Percentiles rank a stretch among this genome's conserved stretches.
phyloP scores from a whole-genome alignment of 2,797 vertebrate species.

The Pelochelys cantorii region DNA sequence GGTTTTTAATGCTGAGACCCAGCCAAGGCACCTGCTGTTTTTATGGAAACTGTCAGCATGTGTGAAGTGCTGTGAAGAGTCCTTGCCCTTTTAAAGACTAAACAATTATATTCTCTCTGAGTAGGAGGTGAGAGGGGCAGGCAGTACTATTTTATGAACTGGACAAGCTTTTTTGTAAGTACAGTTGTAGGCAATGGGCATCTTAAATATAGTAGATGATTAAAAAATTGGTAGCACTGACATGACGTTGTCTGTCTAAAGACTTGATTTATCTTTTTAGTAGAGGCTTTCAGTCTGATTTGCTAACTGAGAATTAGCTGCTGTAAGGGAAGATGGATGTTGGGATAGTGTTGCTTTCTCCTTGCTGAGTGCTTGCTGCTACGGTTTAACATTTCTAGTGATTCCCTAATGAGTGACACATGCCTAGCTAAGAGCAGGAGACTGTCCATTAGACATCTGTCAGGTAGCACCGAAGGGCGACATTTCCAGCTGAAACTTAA shows the following conservation, averaged over 20 bases:
- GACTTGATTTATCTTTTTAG: not conserved
- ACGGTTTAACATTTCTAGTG: not conserved
- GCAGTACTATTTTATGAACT: not conserved
- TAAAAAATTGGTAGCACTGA: not conserved
- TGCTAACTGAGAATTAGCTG: not conserved
- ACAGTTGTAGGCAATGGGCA: not conserved
- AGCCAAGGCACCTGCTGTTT: not conserved
- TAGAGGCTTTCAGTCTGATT: not conserved
- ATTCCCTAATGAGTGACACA: conserved; percentile 5
- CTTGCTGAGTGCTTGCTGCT: not conserved
- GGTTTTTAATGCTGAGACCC: not conserved
- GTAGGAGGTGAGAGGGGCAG: not conserved
- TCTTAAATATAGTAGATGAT: not conserved
- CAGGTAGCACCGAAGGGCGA: conserved; percentile 10
- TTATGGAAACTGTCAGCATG: not conserved
- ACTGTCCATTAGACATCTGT: conserved; percentile 23
- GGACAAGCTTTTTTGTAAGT: not conserved
- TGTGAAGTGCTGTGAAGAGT: not conserved
- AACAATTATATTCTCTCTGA: not conserved
- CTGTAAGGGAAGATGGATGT: conserved; percentile 7
- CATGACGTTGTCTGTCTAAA: not conserved
- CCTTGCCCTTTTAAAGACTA: not conserved
- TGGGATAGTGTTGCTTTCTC: not conserved
- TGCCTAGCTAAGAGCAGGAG: not conserved
- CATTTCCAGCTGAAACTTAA: conserved; percentile 11